A percentile compares a stretch with the other conserved stretches of the same genome.
These are phyloP conservation scores for Siphlonurus alternatus DNA, from an alignment of 2,888 invertebrate genomes.

Conservation along the genomic window DNA sequence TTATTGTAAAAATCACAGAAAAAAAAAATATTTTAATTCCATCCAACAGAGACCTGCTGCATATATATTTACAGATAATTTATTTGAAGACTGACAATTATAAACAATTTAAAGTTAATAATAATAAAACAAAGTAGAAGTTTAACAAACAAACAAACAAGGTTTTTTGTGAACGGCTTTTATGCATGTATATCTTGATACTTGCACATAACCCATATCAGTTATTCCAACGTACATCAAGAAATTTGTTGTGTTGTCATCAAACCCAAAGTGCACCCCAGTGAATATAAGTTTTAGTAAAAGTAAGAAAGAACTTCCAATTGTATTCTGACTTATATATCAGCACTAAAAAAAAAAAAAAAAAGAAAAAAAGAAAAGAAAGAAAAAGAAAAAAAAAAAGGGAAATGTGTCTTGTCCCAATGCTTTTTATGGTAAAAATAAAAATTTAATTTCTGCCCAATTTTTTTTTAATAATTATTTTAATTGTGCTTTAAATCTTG, in stretches of 20 bases:
- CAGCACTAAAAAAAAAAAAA: no score
- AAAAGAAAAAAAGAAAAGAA: no score
- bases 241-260: neutral
- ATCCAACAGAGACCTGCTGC: neutral
- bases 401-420: no score
- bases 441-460: neutral
- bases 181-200: neutral
- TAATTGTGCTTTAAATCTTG: neutral
- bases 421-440: no score
- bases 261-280: neutral
- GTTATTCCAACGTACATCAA: neutral
- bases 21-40: neutral
- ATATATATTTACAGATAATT: neutral
- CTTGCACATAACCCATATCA: neutral
- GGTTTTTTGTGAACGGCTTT: neutral
- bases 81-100: neutral
- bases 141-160: no score
- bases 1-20: neutral
- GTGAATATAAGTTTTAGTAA: neutral
- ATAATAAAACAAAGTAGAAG: neutral
- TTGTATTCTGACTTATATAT: no score
- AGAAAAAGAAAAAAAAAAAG: no score
- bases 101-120: neutral
- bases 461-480: neutral
- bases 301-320: no score